These are phyloP conservation scores for Agrotis segetum DNA, from an alignment of 2,888 invertebrate genomes.

Conservation along the genomic window DNA sequence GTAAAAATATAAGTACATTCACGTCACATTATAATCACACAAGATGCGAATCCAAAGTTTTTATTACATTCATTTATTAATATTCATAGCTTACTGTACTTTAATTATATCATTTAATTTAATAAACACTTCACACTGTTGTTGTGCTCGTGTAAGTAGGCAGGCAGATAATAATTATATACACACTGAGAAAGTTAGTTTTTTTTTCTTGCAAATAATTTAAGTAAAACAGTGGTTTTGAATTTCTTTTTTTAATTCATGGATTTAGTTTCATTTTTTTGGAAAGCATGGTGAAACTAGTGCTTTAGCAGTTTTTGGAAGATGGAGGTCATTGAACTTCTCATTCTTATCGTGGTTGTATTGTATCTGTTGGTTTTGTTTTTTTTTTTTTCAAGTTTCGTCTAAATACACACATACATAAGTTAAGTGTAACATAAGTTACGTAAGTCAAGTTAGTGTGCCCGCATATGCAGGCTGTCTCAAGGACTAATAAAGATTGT, in stretches of 20 bases:
- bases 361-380: background rate
- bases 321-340: too few species aligned
- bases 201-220: background rate
- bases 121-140: constrained; percentile 35
- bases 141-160: background rate
- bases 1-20: constrained; percentile 4
- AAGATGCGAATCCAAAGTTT: constrained; percentile 21
- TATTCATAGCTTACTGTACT: constrained; percentile 41
- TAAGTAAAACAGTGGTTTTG: background rate
- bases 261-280: background rate
- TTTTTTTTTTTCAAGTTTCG: constrained; percentile 24
- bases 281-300: background rate
- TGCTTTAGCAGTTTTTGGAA: too few species aligned
- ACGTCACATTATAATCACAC: background rate
- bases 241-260: background rate
- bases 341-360: too few species aligned
- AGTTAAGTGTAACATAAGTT: constrained; percentile 27
- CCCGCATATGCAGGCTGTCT: constrained; percentile 54
- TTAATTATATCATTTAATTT: constrained; percentile 44
- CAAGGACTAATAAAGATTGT: constrained; percentile 56
- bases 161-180: background rate
- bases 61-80: constrained; percentile 31
- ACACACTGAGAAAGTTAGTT: background rate
- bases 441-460: constrained; percentile 38
- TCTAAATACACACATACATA: constrained; percentile 21